A percentile compares a stretch with the other conserved stretches of the same genome.
phyloP scores from a whole-genome alignment of 2,113 vertebrate genomes.

The Tursiops truncatus region DNA sequence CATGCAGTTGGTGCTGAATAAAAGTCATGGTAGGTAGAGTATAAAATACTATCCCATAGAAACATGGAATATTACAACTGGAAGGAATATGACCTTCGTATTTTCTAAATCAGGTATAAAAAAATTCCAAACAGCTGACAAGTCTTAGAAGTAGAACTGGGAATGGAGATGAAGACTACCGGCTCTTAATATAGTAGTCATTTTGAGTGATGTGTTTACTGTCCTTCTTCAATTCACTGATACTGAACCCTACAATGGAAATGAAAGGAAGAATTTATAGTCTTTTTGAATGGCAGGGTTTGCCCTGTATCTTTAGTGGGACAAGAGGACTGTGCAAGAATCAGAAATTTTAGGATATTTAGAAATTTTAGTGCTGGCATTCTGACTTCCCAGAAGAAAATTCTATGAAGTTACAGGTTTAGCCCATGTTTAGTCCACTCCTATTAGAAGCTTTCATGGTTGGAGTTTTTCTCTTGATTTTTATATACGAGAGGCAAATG shows the following conservation, averaged over 20 bases:
- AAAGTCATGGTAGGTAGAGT: not conserved
- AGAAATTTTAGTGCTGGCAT: not conserved
- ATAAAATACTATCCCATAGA: not conserved
- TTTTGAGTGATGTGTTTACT: not conserved
- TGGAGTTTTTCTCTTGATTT: not conserved
- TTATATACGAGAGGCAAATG: not conserved
- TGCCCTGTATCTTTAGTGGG: not conserved
- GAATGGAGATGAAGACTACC: not conserved
- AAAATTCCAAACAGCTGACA: not conserved
- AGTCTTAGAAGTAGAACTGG: not conserved
- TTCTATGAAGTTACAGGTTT: not conserved
- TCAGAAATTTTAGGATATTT: not conserved
- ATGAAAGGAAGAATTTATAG: not conserved
- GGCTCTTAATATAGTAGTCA: rapidly evolving
- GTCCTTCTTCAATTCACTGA: not conserved
- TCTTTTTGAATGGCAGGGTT: not conserved
- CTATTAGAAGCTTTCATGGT: not conserved
- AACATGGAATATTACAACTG: not conserved
- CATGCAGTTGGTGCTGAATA: not conserved
- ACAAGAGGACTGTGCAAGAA: not conserved
- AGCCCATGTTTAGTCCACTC: not conserved
- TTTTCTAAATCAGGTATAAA: not conserved
- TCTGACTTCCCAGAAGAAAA: not conserved
- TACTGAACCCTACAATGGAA: not conserved
- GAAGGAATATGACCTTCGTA: not conserved